These are phyloP conservation scores for Neodon shergylaensis DNA, from an alignment of 2,113 vertebrate genomes.

Conservation along the genomic window DNA sequence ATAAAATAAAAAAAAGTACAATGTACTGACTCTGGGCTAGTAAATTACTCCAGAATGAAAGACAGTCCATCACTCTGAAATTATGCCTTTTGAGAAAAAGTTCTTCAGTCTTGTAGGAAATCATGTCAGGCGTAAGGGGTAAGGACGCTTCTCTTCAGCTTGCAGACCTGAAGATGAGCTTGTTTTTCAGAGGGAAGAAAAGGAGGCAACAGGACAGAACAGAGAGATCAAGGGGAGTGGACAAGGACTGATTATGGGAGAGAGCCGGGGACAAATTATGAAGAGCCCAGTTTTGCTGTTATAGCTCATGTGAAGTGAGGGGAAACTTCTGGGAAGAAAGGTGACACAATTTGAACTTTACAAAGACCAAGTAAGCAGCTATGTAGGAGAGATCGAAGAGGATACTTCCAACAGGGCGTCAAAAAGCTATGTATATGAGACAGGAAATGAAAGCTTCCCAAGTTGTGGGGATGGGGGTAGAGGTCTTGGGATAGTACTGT, in stretches of 20 bases:
- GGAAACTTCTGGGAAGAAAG: neutral
- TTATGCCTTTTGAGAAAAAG: neutral
- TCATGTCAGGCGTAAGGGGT: neutral
- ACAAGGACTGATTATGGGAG: neutral
- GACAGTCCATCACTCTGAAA: constrained; percentile 16
- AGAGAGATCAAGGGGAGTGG: neutral
- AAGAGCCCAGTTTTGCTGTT: neutral
- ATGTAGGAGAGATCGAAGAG: neutral
- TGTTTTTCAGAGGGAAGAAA: neutral
- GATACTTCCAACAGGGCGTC: neutral
- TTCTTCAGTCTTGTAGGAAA: constrained; percentile 46
- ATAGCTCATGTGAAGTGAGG: neutral
- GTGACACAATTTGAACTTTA: constrained; percentile 1
- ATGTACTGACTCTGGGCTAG: neutral
- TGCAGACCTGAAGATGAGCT: constrained; percentile 26
- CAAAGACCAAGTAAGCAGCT: constrained; percentile 28
- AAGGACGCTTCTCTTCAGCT: constrained; percentile 1
- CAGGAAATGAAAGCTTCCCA: neutral
- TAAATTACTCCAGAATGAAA: constrained; percentile 3
- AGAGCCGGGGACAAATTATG: neutral
- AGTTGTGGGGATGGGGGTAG: too few species aligned
- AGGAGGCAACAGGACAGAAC: neutral
- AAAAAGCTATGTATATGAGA: neutral
- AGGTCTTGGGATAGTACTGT: neutral
- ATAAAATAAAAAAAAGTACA: neutral